phyloP scores from a whole-genome alignment of 2,888 invertebrate genomes.

The Caenorhabditis doughertyi region DNA sequence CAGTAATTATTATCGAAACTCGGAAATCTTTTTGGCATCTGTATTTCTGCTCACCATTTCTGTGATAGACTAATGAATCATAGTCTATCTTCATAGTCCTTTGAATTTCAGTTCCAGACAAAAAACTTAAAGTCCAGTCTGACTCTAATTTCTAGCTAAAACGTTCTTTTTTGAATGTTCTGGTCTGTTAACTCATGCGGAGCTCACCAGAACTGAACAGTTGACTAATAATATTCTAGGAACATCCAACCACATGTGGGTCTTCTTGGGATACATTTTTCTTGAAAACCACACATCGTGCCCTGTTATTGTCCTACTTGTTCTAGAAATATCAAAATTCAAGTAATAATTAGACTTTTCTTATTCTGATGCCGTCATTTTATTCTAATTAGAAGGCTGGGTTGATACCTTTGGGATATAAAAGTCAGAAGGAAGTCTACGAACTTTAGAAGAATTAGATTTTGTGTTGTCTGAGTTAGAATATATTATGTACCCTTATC shows the following conservation, averaged over 20 bases:
- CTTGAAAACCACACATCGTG: not conserved
- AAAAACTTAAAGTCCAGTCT: not conserved
- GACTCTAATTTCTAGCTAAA: not conserved
- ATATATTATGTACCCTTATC: not conserved
- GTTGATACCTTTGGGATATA: not conserved
- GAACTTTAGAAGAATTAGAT: no score
- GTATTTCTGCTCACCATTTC: not conserved
- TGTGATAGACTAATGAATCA: not conserved
- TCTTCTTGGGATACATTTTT: not conserved
- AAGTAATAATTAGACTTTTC: not conserved
- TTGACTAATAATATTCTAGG: no score
- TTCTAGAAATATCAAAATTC: not conserved
- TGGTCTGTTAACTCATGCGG: slow-evolving; percentile 11
- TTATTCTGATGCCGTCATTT: not conserved
- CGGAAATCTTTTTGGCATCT: not conserved
- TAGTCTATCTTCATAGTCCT: not conserved
- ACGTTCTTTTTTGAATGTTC: slow-evolving; percentile 6
- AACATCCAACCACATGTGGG: no score
- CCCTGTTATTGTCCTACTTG: not conserved
- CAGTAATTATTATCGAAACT: not conserved
- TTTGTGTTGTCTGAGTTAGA: no score
- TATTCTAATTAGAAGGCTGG: not conserved
- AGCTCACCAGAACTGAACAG: not conserved
- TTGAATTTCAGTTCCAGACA: not conserved
- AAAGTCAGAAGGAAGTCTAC: no score